Percentiles rank a stretch among this genome's conserved stretches.
Conservation (phyloP, 2,113 vertebrate genomes). For the Ascaphus truei region DNA sequence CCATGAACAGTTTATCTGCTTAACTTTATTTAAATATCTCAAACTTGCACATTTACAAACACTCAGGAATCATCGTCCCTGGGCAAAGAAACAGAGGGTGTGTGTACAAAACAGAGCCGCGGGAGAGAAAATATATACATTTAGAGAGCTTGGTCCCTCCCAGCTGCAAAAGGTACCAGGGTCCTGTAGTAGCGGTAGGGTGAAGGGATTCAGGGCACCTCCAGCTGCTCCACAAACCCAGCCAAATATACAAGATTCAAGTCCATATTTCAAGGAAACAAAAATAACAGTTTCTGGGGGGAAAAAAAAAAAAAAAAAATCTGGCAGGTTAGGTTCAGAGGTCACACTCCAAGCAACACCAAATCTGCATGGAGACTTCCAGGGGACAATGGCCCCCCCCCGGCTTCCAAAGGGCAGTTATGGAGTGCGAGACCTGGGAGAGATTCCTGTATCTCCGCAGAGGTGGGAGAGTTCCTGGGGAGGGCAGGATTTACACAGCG, state of each 20-base stretch:
- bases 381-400: neutral
- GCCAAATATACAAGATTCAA: neutral
- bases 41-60: constrained; percentile 34
- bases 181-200: too few species aligned
- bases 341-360: too few species aligned
- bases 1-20: neutral
- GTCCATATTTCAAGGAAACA: too few species aligned
- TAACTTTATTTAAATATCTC: constrained; percentile 20
- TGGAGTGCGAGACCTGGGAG: neutral
- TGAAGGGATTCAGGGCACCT: neutral
- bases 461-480: neutral
- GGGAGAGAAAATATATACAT: too few species aligned
- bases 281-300: too few species aligned
- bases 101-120: constrained; percentile 26
- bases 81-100: constrained; percentile 12
- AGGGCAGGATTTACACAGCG: neutral
- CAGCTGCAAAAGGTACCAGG: too few species aligned
- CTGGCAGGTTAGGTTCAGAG: too few species aligned
- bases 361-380: neutral
- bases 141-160: neutral
- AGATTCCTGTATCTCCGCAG: neutral
- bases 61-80: neutral
- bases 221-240: neutral
- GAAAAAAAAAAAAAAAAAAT: too few species aligned
- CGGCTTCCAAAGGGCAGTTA: neutral